These are phyloP conservation scores for Dryocosmus kuriphilus DNA, from an alignment of 2,888 invertebrate genomes.

Conservation along the genomic window DNA sequence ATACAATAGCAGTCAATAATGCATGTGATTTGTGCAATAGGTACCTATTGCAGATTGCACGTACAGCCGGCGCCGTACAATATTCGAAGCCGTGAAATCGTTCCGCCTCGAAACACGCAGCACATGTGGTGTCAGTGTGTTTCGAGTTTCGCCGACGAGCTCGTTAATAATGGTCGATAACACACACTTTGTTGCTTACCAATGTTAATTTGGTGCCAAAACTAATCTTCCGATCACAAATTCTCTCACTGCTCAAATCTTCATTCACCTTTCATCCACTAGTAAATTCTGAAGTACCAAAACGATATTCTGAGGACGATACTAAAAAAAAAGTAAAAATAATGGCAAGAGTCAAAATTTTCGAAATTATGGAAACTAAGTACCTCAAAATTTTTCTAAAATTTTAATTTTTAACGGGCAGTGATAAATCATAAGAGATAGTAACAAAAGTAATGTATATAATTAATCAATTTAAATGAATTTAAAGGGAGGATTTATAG, in stretches of 20 bases:
- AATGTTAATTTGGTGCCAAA: not conserved
- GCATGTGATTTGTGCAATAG: conserved; percentile 69
- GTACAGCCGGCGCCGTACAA: conserved; percentile 73
- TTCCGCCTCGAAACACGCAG: conserved; percentile 72
- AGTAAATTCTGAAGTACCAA: too few species aligned
- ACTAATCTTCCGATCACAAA: not conserved
- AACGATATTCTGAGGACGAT: too few species aligned
- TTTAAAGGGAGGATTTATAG: too few species aligned
- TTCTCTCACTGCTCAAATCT: not conserved
- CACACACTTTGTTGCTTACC: conserved; percentile 51
- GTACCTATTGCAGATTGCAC: conserved; percentile 76
- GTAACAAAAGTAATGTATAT: too few species aligned
- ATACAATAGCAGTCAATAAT: conserved; percentile 76
- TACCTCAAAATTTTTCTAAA: too few species aligned
- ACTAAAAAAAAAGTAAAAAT: too few species aligned
- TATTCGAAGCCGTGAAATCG: conserved; percentile 72
- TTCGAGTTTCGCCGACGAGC: conserved; percentile 52
- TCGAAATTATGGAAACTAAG: too few species aligned
- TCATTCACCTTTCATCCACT: not conserved
- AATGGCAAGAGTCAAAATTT: too few species aligned
- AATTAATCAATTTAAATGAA: too few species aligned
- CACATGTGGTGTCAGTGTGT: conserved; percentile 64
- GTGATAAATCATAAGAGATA: too few species aligned
- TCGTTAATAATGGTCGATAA: conserved; percentile 55
- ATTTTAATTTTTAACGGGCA: too few species aligned